Base-by-base conservation (phyloP, 2,113 vertebrate genomes). In the Formicarius rufipectus region DNA sequence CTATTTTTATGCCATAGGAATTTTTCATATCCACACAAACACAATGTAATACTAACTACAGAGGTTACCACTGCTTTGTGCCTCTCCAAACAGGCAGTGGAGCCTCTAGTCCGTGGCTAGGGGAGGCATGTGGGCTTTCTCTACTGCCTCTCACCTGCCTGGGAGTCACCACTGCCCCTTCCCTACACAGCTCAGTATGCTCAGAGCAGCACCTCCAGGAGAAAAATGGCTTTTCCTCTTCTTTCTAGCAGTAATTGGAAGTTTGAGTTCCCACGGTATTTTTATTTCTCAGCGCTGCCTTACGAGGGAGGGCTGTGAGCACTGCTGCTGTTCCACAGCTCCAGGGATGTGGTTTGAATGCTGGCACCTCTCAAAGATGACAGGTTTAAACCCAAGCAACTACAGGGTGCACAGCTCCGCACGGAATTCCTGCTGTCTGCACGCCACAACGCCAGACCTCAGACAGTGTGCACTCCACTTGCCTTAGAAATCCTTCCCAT, bases 1-100 rank as follows among this genome's bases (percentile, higher is more conserved):
- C 83, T 95, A 78, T 96, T 96, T 97, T 97, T 97, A 81, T 95
- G 96, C 88, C 0, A 1, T 20, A 89, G 73, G 13, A 88, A 64
- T 56, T 68, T 82, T 93, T 80, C 91, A 40, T 78, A 92, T 33
- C 83, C 73, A 63, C 73, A 27, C 80, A 44, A 75, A 50, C 64
- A 83, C 21, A 25, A 13, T 24, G 40, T 33, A 12, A 84, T 16
- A 60, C 49, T 25, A 71, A 39, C 69, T 64, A 52, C 84, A 87
- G 95, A 87, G 49, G 62, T 71, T 63, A 47, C 66, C 56, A 8
- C 52, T 81, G 56, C 50, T 53, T 42, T 28, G 2, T 12, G 24
- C 56, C 1, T 1, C 68, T 71, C 67, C 4, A 50, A 89, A 91
- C 86, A 86, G 89, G 89, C 60, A 74, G 30, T 11, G 21, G 62